phyloP scores from a whole-genome alignment of 2,888 invertebrate species.

The Lithophane ornitopus region DNA sequence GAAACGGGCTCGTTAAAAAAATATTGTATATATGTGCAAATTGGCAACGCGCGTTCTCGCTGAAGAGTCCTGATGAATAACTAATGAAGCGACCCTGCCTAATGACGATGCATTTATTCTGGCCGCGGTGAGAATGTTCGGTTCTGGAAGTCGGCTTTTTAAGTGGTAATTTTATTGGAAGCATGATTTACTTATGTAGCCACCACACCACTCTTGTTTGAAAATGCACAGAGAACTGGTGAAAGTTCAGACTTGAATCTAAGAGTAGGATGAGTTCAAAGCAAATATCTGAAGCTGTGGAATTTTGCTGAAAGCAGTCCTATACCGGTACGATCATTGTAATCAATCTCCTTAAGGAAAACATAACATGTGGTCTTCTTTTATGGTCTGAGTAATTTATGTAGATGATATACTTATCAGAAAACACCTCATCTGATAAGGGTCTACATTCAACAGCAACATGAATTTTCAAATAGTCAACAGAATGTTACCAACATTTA shows the following conservation, averaged over 20 bases:
- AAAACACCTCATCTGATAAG: neutral
- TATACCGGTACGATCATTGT: neutral
- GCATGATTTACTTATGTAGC: constrained; percentile 11
- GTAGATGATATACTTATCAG: neutral
- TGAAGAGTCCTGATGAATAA: constrained; percentile 74
- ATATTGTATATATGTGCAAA: constrained; percentile 68
- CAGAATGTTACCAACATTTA: constrained; percentile 42
- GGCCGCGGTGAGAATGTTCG: constrained; percentile 54
- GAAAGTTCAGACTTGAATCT: neutral
- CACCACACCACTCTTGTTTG: neutral
- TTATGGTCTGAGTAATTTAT: neutral
- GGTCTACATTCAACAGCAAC: neutral
- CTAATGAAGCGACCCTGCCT: constrained; percentile 72
- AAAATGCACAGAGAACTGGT: neutral
- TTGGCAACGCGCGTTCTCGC: constrained; percentile 69
- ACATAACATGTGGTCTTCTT: neutral
- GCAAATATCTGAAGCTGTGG: neutral
- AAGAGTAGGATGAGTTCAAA: neutral
- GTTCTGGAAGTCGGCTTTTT: constrained; percentile 48
- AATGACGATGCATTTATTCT: constrained; percentile 71
- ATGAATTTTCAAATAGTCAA: neutral
- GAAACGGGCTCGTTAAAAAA: constrained; percentile 72
- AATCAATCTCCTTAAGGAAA: neutral
- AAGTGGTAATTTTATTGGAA: constrained; percentile 55
- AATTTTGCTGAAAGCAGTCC: neutral